These are phyloP conservation scores for Dasysyrphus tricinctus DNA, from an alignment of 2,888 invertebrate genomes.

Conservation along the genomic window DNA sequence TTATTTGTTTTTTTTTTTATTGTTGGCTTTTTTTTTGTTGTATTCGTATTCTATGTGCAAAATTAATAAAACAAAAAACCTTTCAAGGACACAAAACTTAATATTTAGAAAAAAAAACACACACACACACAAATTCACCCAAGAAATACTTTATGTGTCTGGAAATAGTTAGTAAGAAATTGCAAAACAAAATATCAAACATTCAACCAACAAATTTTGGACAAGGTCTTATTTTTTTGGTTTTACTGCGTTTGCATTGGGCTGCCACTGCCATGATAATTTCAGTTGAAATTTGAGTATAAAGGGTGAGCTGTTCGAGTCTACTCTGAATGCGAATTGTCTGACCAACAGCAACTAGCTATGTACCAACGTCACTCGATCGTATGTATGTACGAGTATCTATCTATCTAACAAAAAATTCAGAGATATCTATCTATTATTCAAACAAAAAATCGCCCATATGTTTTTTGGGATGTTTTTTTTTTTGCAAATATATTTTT, in stretches of 20 bases:
- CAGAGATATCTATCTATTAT: background rate
- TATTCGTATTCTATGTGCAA: slow-evolving; percentile 40
- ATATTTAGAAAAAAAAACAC: background rate
- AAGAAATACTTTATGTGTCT: slow-evolving; percentile 30
- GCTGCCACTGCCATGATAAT: background rate
- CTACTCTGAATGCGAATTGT: background rate
- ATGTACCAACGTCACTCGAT: background rate
- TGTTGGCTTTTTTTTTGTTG: slow-evolving; percentile 13
- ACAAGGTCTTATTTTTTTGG: slow-evolving; percentile 45
- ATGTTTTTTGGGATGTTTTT: background rate
- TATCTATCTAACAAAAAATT: background rate
- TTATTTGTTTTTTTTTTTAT: slow-evolving; percentile 12
- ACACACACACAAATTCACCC: slow-evolving; percentile 46
- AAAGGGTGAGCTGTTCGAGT: background rate
- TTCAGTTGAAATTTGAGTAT: background rate
- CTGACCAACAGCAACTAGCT: background rate
- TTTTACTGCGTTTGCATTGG: background rate
- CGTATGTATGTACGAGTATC: too few relatives aligned
- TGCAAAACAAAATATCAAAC: slow-evolving; percentile 67
- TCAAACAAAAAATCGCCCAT: background rate
- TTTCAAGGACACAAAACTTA: slow-evolving; percentile 64
- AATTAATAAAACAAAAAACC: slow-evolving; percentile 44
- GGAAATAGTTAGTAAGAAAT: slow-evolving; percentile 39
- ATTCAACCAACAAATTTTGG: slow-evolving; percentile 56
- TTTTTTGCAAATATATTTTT: background rate